These are phyloP conservation scores for Serilophus lunatus DNA, from an alignment of 2,113 vertebrate genomes.

Conservation along the genomic window DNA sequence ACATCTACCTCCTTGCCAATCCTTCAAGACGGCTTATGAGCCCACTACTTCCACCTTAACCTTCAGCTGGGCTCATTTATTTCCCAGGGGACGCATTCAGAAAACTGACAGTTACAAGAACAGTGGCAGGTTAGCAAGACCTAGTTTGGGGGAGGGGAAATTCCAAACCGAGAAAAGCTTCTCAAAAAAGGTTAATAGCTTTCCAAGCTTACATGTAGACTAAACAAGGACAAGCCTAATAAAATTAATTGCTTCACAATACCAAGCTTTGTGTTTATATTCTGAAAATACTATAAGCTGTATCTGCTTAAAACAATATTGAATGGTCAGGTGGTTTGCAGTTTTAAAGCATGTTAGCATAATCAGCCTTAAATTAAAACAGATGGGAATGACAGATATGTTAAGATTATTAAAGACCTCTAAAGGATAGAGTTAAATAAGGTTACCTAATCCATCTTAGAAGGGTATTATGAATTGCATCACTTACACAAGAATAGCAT, in stretches of 20 bases:
- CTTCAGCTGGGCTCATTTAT: slow-evolving; percentile 39
- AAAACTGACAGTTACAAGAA: slow-evolving; percentile 7
- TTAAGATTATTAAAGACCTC: slow-evolving; percentile 72
- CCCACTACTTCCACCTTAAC: slow-evolving; percentile 8
- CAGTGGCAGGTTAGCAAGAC: slow-evolving; percentile 4
- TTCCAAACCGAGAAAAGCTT: slow-evolving; percentile 10
- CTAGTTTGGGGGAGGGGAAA: slow-evolving; percentile 6
- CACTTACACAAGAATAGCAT: slow-evolving; percentile 30
- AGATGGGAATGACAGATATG: slow-evolving; percentile 69
- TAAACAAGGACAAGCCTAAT: slow-evolving; percentile 35
- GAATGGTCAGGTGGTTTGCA: slow-evolving; percentile 53
- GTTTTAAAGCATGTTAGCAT: slow-evolving; percentile 16
- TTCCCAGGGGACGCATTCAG: slow-evolving; percentile 11
- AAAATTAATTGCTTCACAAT: slow-evolving; percentile 54
- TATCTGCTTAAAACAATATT: slow-evolving; percentile 30
- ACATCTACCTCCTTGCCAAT: neutral
- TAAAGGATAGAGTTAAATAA: slow-evolving; percentile 59
- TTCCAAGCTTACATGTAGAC: slow-evolving; percentile 5
- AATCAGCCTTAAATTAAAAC: slow-evolving; percentile 73
- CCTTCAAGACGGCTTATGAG: neutral
- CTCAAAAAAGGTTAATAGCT: slow-evolving; percentile 41
- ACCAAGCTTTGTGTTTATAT: slow-evolving; percentile 35
- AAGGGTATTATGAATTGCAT: slow-evolving; percentile 52
- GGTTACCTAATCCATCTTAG: slow-evolving; percentile 59
- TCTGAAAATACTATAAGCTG: slow-evolving; percentile 21